Percentiles rank a stretch among this genome's conserved stretches.
These are phyloP conservation scores for Sepiola atlantica DNA, from an alignment of 2,888 invertebrate species.

Conservation along the genomic window DNA sequence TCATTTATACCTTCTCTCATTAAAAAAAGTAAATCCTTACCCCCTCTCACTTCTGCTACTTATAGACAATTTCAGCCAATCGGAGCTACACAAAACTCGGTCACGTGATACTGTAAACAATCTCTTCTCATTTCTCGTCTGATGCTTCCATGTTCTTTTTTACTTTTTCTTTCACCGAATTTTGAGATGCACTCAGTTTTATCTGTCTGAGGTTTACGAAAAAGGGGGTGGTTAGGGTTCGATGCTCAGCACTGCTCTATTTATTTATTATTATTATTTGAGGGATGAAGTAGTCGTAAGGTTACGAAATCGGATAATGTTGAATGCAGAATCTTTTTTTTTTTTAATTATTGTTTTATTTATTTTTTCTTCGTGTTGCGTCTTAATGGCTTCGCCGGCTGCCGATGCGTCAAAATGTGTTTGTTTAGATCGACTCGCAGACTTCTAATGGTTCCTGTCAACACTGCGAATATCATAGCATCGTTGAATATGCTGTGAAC, in stretches of 20 bases:
- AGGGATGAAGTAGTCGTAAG: neutral
- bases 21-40: neutral
- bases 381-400: neutral
- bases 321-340: neutral
- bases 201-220: neutral
- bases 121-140: neutral
- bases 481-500: neutral
- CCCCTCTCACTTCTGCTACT: neutral
- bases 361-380: neutral
- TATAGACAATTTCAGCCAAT: neutral
- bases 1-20: neutral
- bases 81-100: neutral
- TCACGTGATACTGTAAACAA: neutral
- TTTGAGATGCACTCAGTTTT: constrained; percentile 16
- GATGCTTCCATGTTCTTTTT: neutral
- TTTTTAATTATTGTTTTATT: neutral
- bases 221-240: constrained; percentile 8
- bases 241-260: neutral
- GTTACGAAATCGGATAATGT: neutral
- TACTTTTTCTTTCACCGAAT: neutral
- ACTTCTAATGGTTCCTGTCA: constrained; percentile 7
- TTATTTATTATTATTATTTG: neutral
- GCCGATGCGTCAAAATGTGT: neutral
- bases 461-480: neutral
- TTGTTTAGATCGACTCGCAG: neutral